Conservation (phyloP, 2,113 vertebrate genomes). For the Gadus chalcogrammus region DNA sequence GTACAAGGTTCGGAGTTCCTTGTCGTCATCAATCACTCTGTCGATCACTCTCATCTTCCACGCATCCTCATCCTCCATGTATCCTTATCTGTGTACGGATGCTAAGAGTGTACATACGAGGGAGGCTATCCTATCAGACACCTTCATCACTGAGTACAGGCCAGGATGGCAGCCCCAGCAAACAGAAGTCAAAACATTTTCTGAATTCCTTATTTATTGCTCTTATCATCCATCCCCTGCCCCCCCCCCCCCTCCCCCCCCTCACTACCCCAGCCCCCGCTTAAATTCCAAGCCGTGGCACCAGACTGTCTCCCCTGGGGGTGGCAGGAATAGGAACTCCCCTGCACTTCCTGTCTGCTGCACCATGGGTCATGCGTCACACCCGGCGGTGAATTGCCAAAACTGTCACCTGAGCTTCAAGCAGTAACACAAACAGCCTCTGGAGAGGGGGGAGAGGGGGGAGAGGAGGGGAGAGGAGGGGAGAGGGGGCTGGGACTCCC, state of each 20-base stretch:
- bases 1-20: too few relatives aligned
- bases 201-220: not conserved
- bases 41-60: too few relatives aligned
- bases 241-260: not conserved
- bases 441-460: not conserved
- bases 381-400: constrained; percentile 48
- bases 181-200: too few relatives aligned
- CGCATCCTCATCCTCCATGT: too few relatives aligned
- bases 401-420: constrained; percentile 58
- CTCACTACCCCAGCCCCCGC: not conserved
- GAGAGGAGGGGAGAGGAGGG: not conserved
- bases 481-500: constrained; percentile 4
- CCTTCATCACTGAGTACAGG: too few relatives aligned
- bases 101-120: too few relatives aligned
- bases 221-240: not conserved
- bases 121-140: too few relatives aligned
- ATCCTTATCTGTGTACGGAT: too few relatives aligned
- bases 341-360: constrained; percentile 69
- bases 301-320: constrained; percentile 73
- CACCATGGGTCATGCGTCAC: constrained; percentile 59
- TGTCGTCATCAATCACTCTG: too few relatives aligned
- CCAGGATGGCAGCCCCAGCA: too few relatives aligned
- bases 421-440: constrained; percentile 51
- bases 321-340: constrained; percentile 75
- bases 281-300: constrained; percentile 63